These are phyloP conservation scores for Dipodomys spectabilis DNA, from an alignment of 2,113 vertebrate species.

Conservation along the genomic window DNA sequence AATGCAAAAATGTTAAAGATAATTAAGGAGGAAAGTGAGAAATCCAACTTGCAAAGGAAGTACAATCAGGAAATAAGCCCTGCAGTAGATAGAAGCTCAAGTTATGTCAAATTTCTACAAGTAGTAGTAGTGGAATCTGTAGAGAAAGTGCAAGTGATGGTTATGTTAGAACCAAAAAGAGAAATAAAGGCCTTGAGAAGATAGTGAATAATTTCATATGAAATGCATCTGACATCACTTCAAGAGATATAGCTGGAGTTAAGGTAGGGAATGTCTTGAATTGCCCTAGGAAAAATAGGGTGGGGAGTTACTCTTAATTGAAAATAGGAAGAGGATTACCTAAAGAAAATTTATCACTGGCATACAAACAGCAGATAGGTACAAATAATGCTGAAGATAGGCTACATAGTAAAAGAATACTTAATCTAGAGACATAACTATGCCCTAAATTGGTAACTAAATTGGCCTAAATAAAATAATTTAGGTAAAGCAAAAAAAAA, in stretches of 20 bases:
- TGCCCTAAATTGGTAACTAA: too few relatives aligned
- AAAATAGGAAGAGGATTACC: neutral
- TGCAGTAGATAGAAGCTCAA: neutral
- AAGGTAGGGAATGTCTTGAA: neutral
- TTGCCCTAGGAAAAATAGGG: neutral
- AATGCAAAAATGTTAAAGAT: neutral
- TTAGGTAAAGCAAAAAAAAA: neutral
- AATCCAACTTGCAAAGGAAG: neutral
- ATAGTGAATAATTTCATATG: neutral
- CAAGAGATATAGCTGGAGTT: neutral
- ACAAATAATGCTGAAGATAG: neutral
- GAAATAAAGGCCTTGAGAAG: neutral
- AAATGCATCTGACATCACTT: neutral
- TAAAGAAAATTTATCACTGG: neutral
- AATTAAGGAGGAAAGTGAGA: constrained; percentile 25
- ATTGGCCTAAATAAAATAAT: constrained; percentile 1
- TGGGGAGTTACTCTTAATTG: neutral
- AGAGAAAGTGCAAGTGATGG: neutral
- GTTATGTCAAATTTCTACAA: neutral
- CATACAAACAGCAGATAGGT: neutral
- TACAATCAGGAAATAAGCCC: neutral
- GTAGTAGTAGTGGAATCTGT: neutral
- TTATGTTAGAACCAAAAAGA: neutral
- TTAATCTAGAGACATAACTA: neutral
- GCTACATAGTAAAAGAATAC: neutral